phyloP scores from a whole-genome alignment of 2,888 invertebrate genomes.

The Eudasyphora cyanicolor region DNA sequence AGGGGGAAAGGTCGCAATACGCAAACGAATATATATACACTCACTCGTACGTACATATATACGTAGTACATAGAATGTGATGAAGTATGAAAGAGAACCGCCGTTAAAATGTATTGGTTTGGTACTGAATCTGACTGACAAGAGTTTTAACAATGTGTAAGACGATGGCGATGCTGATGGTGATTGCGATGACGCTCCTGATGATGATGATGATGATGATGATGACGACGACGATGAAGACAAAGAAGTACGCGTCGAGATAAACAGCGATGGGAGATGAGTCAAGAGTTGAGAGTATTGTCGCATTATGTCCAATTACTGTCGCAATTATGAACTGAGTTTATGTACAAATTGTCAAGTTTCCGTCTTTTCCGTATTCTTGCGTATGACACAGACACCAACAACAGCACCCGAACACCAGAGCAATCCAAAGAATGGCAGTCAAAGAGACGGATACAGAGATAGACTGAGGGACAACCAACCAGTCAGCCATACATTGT shows the following conservation, averaged over 20 bases:
- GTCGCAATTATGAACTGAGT: conserved; percentile 77
- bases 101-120: conserved; percentile 27
- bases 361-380: conserved; percentile 50
- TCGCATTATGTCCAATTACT: conserved; percentile 79
- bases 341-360: conserved; percentile 73
- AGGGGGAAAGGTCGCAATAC: neutral
- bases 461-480: conserved; percentile 7
- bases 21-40: too few relatives aligned
- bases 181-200: neutral
- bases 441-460: conserved; percentile 24
- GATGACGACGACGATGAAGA: neutral
- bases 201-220: neutral
- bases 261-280: conserved; percentile 23
- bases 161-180: neutral
- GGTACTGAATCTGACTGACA: conserved; percentile 14
- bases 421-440: conserved; percentile 9
- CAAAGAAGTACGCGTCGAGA: neutral
- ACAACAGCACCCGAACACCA: neutral
- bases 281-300: conserved; percentile 71
- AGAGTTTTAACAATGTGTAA: conserved; percentile 31
- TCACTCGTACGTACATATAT: too few relatives aligned
- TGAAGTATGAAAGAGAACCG: neutral
- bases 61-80: too few relatives aligned
- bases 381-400: conserved; percentile 65
- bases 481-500: conserved; percentile 1